These are phyloP conservation scores for Charina bottae DNA, from an alignment of 2,113 vertebrate genomes.

Conservation along the genomic window DNA sequence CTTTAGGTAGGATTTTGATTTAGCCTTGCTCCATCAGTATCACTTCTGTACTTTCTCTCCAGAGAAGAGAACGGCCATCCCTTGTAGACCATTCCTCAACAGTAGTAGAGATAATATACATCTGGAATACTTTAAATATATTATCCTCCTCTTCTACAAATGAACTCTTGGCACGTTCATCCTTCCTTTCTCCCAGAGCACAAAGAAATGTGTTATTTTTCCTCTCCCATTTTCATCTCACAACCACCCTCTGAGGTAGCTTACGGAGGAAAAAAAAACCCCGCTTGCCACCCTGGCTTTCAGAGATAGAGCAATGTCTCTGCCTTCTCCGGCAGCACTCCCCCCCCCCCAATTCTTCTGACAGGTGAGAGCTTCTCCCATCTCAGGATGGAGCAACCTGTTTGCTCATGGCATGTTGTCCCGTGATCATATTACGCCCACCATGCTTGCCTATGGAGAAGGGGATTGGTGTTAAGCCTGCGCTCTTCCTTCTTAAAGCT, in stretches of 20 bases:
- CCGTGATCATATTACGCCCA: constrained; percentile 55
- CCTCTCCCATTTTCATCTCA: neutral
- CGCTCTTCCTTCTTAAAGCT: constrained; percentile 64
- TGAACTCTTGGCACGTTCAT: neutral
- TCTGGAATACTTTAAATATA: neutral
- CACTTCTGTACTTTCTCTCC: neutral
- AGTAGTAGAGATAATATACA: too few species aligned
- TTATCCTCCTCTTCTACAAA: neutral
- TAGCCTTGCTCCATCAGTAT: neutral
- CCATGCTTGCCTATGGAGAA: constrained; percentile 32
- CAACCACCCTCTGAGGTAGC: neutral
- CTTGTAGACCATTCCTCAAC: neutral
- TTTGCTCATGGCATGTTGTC: constrained; percentile 50
- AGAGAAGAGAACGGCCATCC: neutral
- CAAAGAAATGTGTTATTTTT: neutral
- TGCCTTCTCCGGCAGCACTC: neutral
- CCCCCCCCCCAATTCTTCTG: neutral
- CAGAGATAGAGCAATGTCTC: neutral
- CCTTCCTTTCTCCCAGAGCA: neutral
- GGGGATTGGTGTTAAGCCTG: constrained; percentile 50
- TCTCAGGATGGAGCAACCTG: constrained; percentile 39
- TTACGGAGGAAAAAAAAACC: too few species aligned
- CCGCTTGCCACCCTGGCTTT: neutral
- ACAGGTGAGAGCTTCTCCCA: constrained; percentile 9
- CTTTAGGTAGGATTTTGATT: neutral